phyloP scores from a whole-genome alignment of 2,797 vertebrate species.

The Glossophaga mutica region DNA sequence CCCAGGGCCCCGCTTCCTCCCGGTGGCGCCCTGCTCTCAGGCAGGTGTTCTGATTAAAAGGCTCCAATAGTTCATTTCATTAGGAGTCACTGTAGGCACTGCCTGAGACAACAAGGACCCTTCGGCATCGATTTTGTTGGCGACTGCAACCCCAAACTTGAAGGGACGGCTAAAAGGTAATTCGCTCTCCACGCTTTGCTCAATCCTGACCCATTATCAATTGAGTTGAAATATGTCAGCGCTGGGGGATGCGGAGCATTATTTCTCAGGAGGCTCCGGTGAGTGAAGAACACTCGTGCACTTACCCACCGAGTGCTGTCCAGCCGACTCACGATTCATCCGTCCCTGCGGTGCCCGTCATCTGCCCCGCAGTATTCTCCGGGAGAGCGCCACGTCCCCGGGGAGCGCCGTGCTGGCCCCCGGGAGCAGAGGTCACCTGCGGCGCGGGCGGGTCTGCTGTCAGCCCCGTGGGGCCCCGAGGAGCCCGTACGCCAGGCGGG shows the following conservation, averaged over 20 bases:
- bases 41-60: constrained; percentile 67
- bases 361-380: constrained; percentile 69
- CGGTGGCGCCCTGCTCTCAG: background rate
- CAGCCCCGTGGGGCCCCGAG: background rate
- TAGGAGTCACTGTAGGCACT: constrained; percentile 52
- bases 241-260: constrained; percentile 71
- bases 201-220: constrained; percentile 80
- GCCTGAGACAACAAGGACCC: constrained; percentile 71
- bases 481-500: background rate
- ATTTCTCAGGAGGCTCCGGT: constrained; percentile 75
- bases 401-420: constrained; percentile 22
- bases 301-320: constrained; percentile 80
- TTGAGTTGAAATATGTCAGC: constrained; percentile 81
- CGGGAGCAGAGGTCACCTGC: constrained; percentile 46
- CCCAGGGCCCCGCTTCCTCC: constrained; percentile 24
- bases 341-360: constrained; percentile 72
- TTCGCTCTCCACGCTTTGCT: constrained; percentile 76
- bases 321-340: constrained; percentile 74
- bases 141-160: constrained; percentile 76
- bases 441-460: background rate
- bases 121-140: constrained; percentile 78
- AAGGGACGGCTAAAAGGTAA: constrained; percentile 77
- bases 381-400: constrained; percentile 11
- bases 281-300: constrained; percentile 77
- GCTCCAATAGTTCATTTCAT: constrained; percentile 63